A percentile compares a stretch with the other conserved stretches of the same genome.
Evolutionary conservation across 2,797 vertebrate genomes (phyloP).

Genomic region (Mareca penelope): DNA sequence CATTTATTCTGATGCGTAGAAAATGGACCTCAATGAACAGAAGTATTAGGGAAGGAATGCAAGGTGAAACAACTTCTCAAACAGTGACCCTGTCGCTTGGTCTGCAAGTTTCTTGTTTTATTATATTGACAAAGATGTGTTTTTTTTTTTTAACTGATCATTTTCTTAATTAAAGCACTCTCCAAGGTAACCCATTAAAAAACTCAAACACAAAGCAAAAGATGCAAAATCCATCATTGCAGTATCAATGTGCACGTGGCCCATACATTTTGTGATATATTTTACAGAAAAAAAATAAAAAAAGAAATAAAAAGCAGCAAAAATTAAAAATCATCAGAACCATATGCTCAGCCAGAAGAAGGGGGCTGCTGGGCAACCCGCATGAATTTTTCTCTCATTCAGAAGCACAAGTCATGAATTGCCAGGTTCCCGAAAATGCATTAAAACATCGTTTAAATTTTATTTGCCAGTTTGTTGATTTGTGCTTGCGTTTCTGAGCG

Average conservation of each 20-base stretch:
- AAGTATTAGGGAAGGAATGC: neutral
- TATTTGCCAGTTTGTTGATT: constrained; percentile 27
- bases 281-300: neutral
- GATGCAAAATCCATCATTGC: neutral
- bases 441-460: neutral
- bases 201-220: neutral
- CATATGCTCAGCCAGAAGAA: neutral
- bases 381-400: neutral
- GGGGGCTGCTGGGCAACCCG: neutral
- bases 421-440: neutral
- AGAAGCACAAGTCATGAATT: neutral
- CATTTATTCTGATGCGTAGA: neutral
- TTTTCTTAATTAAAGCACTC: neutral
- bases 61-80: neutral
- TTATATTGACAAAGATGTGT: neutral
- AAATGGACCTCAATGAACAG: neutral
- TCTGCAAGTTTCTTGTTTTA: neutral
- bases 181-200: neutral
- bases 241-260: neutral
- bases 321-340: neutral
- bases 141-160: neutral
- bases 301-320: neutral
- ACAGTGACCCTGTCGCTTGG: neutral
- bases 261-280: neutral
- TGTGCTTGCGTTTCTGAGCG: neutral